A percentile compares a stretch with the other conserved stretches of the same genome.
phyloP scores from a whole-genome alignment of 2,113 vertebrate species.

The Planiliza haematocheilus region DNA sequence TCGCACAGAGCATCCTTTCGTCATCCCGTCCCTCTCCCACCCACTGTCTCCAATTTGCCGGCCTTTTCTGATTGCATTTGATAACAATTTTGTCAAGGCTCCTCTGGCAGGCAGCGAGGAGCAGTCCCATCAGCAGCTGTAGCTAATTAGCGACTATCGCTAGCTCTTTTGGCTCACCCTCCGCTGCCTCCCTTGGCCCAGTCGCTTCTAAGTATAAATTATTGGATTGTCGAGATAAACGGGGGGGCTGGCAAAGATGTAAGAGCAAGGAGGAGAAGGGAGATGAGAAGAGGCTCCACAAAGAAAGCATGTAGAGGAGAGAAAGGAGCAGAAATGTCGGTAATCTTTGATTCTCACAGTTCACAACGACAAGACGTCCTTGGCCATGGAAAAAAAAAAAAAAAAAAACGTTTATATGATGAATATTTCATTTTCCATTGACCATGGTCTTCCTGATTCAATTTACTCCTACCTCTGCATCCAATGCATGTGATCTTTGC shows the following conservation, averaged over 20 bases:
- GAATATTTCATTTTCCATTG: constrained; percentile 13
- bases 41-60: constrained; percentile 49
- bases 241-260: constrained; percentile 61
- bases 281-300: constrained; percentile 33
- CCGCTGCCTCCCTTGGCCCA: constrained; percentile 71
- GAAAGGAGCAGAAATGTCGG: not conserved
- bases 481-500: constrained; percentile 8
- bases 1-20: constrained; percentile 45
- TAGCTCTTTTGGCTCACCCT: constrained; percentile 85
- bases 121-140: constrained; percentile 90
- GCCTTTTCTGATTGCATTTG: constrained; percentile 82
- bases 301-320: constrained; percentile 20
- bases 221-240: constrained; percentile 80
- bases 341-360: constrained; percentile 16
- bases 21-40: constrained; percentile 27
- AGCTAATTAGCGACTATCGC: constrained; percentile 88
- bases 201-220: constrained; percentile 78
- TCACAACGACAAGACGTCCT: no score
- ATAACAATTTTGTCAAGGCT: constrained; percentile 86
- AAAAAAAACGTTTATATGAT: not conserved
- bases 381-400: constrained; percentile 23
- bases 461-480: constrained; percentile 16
- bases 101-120: constrained; percentile 76
- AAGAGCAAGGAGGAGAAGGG: constrained; percentile 26
- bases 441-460: constrained; percentile 21